Evolutionary conservation across 2,888 invertebrate species (phyloP).

Genomic region (Aspidiotus rigidus): DNA sequence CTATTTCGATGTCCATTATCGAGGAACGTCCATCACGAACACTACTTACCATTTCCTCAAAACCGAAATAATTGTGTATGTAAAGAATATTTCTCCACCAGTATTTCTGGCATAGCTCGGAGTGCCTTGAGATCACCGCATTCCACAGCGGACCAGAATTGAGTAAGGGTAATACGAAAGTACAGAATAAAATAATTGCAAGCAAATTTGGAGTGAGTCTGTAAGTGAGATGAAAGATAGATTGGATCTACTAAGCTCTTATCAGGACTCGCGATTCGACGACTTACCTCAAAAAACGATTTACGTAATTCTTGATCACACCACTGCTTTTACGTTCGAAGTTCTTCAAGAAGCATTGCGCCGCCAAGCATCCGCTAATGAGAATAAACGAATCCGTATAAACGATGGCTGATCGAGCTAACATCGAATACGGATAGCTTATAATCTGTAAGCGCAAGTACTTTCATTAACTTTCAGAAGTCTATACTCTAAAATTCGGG

Average conservation of each 20-base stretch:
- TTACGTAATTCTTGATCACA: constrained; percentile 21
- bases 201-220: constrained; percentile 49
- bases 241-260: no score
- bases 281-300: constrained; percentile 26
- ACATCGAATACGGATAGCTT: constrained; percentile 48
- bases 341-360: constrained; percentile 35
- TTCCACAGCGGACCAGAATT: constrained; percentile 52
- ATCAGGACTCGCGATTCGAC: no score
- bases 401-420: constrained; percentile 53
- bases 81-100: constrained; percentile 54
- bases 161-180: constrained; percentile 49
- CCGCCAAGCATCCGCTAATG: constrained; percentile 50
- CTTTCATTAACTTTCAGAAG: neutral
- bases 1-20: neutral
- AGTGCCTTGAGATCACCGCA: constrained; percentile 50
- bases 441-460: constrained; percentile 14
- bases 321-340: constrained; percentile 30
- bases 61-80: constrained; percentile 53
- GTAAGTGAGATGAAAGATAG: constrained; percentile 30
- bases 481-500: neutral
- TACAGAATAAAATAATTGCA: constrained; percentile 50
- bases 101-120: constrained; percentile 49
- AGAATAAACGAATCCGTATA: constrained; percentile 56
- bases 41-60: constrained; percentile 49
- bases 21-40: neutral